A percentile compares a stretch with the other conserved stretches of the same genome.
Evolutionary conservation across 2,113 vertebrate genomes (phyloP).

Genomic region (Oceanodroma tethys): DNA sequence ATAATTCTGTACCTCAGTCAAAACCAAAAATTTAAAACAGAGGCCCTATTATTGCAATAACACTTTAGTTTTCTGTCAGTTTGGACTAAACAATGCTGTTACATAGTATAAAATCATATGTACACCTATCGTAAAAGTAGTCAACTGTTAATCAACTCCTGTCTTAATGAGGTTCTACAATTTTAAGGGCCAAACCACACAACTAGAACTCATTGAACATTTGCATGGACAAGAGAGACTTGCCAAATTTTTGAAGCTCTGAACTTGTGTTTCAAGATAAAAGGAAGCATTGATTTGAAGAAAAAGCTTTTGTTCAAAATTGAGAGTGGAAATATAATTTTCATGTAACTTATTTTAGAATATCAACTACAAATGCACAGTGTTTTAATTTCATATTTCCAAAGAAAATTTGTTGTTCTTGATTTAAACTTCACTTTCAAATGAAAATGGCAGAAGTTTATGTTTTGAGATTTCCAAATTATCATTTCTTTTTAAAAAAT

Average conservation of each 20-base stretch:
- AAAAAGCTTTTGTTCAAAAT: not conserved
- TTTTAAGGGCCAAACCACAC: not conserved
- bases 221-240: not conserved
- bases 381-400: not conserved
- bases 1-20: not conserved
- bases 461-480: not conserved
- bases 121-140: not conserved
- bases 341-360: not conserved
- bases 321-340: not conserved
- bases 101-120: not conserved
- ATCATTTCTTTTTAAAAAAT: fast-evolving
- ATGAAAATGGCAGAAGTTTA: not conserved
- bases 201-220: not conserved
- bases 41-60: not conserved
- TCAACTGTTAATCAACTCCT: not conserved
- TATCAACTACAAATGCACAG: not conserved
- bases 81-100: not conserved
- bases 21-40: not conserved
- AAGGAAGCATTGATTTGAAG: not conserved
- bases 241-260: not conserved
- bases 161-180: not conserved
- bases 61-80: not conserved
- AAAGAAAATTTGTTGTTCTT: not conserved
- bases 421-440: not conserved
- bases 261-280: not conserved